Evolutionary conservation across 2,888 invertebrate species (phyloP), one percentile per base, ranked within the genome.

Genomic region (Agrotis puta): DNA sequence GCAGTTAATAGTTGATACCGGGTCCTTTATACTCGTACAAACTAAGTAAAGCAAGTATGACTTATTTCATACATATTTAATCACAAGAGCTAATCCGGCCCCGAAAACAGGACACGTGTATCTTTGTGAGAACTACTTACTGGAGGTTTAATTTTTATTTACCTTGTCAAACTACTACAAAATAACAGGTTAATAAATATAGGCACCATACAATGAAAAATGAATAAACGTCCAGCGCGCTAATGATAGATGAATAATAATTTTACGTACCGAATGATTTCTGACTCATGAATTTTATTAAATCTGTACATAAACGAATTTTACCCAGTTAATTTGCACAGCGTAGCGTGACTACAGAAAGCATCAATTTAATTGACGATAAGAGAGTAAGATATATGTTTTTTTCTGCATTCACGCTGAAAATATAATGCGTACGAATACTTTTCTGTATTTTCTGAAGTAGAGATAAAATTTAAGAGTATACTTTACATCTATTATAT

Each of bases 201-300:
- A 27, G 16, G 22, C 1, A 33, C 22, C n/a, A 11, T 39, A 2
- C 16, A 16, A 7, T 27, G 47, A 51, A 43, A 48, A 9, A 11
- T 39, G 39, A 39, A 39, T 39, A 39, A 39, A 39, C 11, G 39
- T 58, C 57, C 27, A 63, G 11, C 18, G 14, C 14, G 48, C 43
- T 13, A 11, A 62, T 48, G 39, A 39, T 9, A 39, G 50, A 51
- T 73, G 22, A 45, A 77, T 53, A 51, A 47, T 50, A 13, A 50
- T 20, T 62, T 22, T 43, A 43, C 43, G n/a, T 51, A 43, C n/a
- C n/a, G n/a, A 51, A 51, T 45, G 22, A 48, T 53, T 58, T 70
- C 45, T 6, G 45, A 56, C 13, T 24, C 51, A 62, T 47, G 22
- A 74, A 69, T 56, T n/a, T 51, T 51, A 77, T 69, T 70, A n/a